These are phyloP conservation scores for Varanus komodoensis DNA, from an alignment of 2,113 vertebrate genomes.

Conservation along the genomic window DNA sequence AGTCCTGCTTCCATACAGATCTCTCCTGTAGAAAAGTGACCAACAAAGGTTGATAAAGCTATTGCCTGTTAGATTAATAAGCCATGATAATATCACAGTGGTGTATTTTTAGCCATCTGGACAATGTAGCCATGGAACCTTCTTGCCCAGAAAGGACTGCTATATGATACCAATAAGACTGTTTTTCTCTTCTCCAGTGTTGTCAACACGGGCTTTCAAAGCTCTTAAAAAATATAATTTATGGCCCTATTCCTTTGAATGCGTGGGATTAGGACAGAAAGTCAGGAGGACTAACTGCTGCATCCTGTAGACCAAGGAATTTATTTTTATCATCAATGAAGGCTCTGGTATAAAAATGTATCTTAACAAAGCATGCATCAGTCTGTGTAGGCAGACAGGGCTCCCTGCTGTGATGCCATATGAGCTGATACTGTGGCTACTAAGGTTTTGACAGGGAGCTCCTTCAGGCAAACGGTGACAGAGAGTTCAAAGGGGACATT, in stretches of 20 bases:
- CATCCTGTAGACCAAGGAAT: neutral
- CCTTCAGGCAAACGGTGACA: neutral
- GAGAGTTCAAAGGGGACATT: neutral
- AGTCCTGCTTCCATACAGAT: neutral
- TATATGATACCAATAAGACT: neutral
- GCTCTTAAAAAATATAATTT: neutral
- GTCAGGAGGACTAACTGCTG: neutral
- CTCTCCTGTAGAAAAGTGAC: neutral
- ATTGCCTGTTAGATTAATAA: neutral
- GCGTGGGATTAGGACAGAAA: neutral
- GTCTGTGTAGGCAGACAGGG: neutral
- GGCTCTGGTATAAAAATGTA: neutral
- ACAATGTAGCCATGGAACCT: neutral
- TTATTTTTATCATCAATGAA: neutral
- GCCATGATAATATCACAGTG: neutral
- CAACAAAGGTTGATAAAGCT: neutral
- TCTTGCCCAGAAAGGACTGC: neutral
- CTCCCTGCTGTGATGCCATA: neutral
- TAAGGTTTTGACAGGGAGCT: neutral
- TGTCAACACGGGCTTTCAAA: neutral
- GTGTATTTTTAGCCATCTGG: neutral
- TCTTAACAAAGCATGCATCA: neutral
- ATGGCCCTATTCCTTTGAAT: neutral
- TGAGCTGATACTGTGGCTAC: neutral
- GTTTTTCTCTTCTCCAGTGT: neutral